phyloP scores from a whole-genome alignment of 2,888 invertebrate genomes.

The Tetropium fuscum region DNA sequence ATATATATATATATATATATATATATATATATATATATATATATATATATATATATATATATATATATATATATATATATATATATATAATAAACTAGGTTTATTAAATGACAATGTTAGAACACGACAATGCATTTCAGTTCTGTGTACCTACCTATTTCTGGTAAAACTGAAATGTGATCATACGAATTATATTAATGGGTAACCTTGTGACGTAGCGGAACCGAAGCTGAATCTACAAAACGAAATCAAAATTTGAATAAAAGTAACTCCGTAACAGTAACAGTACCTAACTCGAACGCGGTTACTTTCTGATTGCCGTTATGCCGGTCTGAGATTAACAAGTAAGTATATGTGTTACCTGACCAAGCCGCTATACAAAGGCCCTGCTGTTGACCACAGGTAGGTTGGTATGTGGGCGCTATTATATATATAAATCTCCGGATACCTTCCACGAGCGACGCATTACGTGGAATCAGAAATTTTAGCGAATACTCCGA shows the following conservation, averaged over 20 bases:
- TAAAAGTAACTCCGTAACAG: constrained; percentile 59
- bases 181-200: no score
- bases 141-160: no score
- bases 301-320: constrained; percentile 59
- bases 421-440: constrained; percentile 13
- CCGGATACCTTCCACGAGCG: neutral
- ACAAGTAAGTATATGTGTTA: constrained; percentile 54
- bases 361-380: constrained; percentile 51
- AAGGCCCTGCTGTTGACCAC: constrained; percentile 17
- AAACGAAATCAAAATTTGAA: constrained; percentile 64
- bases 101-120: no score
- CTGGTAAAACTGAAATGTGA: no score
- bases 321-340: constrained; percentile 53
- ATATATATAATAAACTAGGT: no score
- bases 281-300: constrained; percentile 50
- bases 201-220: constrained; percentile 48
- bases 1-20: no score
- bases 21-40: no score
- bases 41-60: no score
- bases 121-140: no score
- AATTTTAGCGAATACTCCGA: neutral
- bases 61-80: no score
- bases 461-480: neutral
- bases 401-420: constrained; percentile 22
- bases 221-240: constrained; percentile 46